These are phyloP conservation scores for Rhabdophis nuchalis DNA, from an alignment of 2,797 vertebrate genomes.

Conservation along the genomic window DNA sequence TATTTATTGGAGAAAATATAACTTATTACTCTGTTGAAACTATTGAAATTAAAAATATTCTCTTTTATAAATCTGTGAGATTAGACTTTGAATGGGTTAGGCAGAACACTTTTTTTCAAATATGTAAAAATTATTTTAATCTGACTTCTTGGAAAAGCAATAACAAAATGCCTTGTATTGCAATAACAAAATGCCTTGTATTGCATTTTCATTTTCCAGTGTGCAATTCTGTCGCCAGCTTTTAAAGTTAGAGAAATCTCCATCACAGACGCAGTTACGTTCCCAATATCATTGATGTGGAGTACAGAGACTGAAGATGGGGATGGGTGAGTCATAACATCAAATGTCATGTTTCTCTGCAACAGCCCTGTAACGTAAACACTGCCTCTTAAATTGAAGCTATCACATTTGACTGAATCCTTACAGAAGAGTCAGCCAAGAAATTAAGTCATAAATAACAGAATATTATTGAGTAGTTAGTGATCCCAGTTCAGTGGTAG, in stretches of 20 bases:
- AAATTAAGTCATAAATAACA: background rate
- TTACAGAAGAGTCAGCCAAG: background rate
- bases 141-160: background rate
- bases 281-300: constrained; percentile 90
- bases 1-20: background rate
- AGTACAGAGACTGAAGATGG: constrained; percentile 91
- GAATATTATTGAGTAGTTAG: background rate
- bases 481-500: background rate
- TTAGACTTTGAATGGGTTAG: background rate
- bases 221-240: constrained; percentile 94
- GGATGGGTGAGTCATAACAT: constrained; percentile 73
- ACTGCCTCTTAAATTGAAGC: background rate
- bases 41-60: background rate
- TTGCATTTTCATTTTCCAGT: constrained; percentile 72
- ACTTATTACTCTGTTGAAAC: background rate
- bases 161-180: background rate
- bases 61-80: background rate
- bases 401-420: background rate
- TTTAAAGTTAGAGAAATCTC: constrained; percentile 99
- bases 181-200: background rate
- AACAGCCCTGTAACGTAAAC: background rate
- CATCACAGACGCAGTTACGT: constrained; percentile 90
- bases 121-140: background rate
- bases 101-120: background rate
- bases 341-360: background rate